Conservation (phyloP, 2,797 vertebrate genomes). For the Squalus acanthias region DNA sequence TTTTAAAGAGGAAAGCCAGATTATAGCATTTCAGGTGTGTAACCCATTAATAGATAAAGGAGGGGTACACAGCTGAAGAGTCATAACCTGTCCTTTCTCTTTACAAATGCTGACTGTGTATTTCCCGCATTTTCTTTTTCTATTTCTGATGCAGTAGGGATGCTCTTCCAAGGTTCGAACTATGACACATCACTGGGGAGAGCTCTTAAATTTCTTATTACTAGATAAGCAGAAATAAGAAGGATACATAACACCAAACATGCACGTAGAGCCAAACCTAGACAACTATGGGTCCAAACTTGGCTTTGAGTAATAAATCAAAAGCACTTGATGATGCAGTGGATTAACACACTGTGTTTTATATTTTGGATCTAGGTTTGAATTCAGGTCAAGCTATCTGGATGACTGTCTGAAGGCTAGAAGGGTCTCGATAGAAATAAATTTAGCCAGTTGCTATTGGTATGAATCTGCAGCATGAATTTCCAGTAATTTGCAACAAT, state of each 20-base stretch:
- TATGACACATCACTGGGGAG: too few species aligned
- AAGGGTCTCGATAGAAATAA: neutral
- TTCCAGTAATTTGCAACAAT: neutral
- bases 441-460: neutral
- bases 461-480: neutral
- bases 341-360: neutral
- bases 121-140: neutral
- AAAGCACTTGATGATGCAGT: neutral
- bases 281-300: neutral
- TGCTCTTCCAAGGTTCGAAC: neutral
- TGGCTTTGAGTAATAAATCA: neutral
- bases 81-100: neutral
- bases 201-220: neutral
- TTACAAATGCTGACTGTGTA: neutral
- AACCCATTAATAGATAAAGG: neutral
- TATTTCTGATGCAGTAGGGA: neutral
- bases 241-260: neutral
- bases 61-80: neutral
- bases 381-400: slow-evolving; percentile 1
- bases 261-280: neutral
- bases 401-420: neutral
- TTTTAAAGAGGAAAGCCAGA: neutral
- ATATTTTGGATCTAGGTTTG: neutral
- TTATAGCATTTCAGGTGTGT: too few species aligned
- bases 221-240: neutral